Evolutionary conservation across 2,113 vertebrate species (phyloP), one percentile per base, ranked within the genome.

Genomic region (Nannobrachium achirus): DNA sequence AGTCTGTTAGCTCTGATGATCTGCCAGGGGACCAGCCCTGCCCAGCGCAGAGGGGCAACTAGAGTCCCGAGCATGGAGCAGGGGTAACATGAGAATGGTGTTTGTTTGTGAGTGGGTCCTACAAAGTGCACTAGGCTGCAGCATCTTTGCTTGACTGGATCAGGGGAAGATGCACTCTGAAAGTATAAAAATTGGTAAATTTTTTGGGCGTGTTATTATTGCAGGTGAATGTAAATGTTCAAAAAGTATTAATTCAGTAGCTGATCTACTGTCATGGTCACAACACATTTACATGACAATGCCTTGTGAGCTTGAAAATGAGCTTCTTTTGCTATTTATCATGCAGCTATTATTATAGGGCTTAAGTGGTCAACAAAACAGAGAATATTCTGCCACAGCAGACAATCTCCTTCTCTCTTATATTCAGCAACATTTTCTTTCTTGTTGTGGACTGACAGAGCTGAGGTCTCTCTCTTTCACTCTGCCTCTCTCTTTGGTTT

Each of bases 1-100:
- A 75, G 79, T 83, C 84, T 87, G 83, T 78, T 83, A 16, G 46
- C 61, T 33, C 80, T 86, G 82, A 83, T 56, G 66, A 67, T 66
- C 56, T 82, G 83, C 87, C 89, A 90, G 72, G 52, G 67, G 52
- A 19, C 41, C 48, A 73, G 25, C 14, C 42, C 66, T 58, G 73
- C n/a, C 48, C n/a, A 3, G 63, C 57, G 59, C 51, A 2, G 11
- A 69, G 15, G 69, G 64, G 42, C 15, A 19, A 49, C 3, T 0
- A 13, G 33, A 39, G 76, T 52, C 19, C 16, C 39, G 51, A 42
- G 70, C 55, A 38, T 11, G 20, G 60, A 40, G 10, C 20, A 39
- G 10, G 18, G 51, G 16, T 2, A 16, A 19, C 15, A 7, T 16
- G 51, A 19, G 15, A 19, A 11, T n/a, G 11, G 10, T 7, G 6